Base-by-base conservation (phyloP, 64 coral and sea anemone species). In the Stylophora pistillata region DNA sequence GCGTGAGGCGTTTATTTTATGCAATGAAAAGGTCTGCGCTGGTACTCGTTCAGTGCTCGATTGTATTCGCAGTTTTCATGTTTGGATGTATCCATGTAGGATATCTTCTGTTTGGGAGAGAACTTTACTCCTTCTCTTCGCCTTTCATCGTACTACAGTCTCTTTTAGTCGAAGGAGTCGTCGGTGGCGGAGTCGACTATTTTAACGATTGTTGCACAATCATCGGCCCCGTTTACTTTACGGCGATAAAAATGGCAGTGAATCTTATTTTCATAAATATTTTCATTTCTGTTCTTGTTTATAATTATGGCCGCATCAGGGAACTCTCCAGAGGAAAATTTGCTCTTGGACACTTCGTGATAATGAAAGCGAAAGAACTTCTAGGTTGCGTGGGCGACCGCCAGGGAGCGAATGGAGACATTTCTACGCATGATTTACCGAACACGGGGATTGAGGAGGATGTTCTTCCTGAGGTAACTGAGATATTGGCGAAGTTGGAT, bases 231-330 rank as follows among this genome's bases (percentile, higher is more conserved):
- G 27, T 73, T 11, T 91, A 53, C 23, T 74, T 84, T 56, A 72
- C 62, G 5, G 10, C 59, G 5, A 82, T 58, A 53, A 41, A 53
- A 18, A 13, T 90, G 1, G 15, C 26, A 13, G 70, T 79, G 3
- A 66, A 59, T 25, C 17, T 90, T 11, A 29, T 90, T 27, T 90
- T 66, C 53, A 71, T 81, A 9, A 82, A 90, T 31, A 15, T 72
- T 34, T 90, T 90, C 54, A 82, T 90, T 9, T 33, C 79, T 28
- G 82, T 90, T 17, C 71, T 90, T 3, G 82, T 90, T 25, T 79
- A 90, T 53, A 55, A 90, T 55, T 73, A 82, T 55, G 26, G 32
- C 2, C 12, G 13, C 9, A 31, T 23, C 15, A 72, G 47, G 30
- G n/a, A 57, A 20, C 28, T 55, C 53, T 27, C 59, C 15, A 71